Base-by-base conservation (phyloP, 2,888 invertebrate species). In the Ormyrus rosae region DNA sequence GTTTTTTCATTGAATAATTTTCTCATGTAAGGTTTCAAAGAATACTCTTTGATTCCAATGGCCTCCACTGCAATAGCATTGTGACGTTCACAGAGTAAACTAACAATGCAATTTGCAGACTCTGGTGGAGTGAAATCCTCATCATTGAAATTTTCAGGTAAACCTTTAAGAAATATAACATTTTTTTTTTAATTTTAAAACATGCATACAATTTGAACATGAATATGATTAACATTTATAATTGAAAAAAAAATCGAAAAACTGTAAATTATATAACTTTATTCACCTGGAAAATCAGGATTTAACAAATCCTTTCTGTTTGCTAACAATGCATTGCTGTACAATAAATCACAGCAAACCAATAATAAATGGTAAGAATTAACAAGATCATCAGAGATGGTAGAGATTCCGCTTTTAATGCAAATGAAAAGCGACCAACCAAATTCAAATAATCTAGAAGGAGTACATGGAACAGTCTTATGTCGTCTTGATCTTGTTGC, bases 351-450 rank as follows among this genome's bases (percentile, higher is more conserved):
- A 84, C 98, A 93, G 90, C 97, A 96, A 80, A 97, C 96, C 78
- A 98, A 92, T 69, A 99, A 91, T 68, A 99, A 92, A 91, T 99
- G 98, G 89, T 96, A 98, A 83, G 97, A 98, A 89, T 96, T 97
- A 1, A 99, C 97, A 78, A 99, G 92, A 91, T 99, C 99, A 89
- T 98, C 96, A 68, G 96, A 96, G 48, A 97, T 96, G 74, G 95
- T 94, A 61, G 96, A 94, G 88, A 96, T 96, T 88, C 96, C 95
- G 70, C 96, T 96, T 92, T 96, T 96, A 11, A 97, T 95, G 89
- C 96, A 96, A 55, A 98, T 94, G 91, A 97, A 99, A 80, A 99
- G 91, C 71, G 96, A 96, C 99, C 99, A 99, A 85, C 96, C 95
- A 88, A 98, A 97, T 88, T 97, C 97, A 91, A 97, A 98, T 5